Evolutionary conservation across 30 jellyfish, hydroid and myxozoan genomes (phyloP), one percentile per base, ranked within the genome.

Genomic region (Pseudorhiza aurosa): DNA sequence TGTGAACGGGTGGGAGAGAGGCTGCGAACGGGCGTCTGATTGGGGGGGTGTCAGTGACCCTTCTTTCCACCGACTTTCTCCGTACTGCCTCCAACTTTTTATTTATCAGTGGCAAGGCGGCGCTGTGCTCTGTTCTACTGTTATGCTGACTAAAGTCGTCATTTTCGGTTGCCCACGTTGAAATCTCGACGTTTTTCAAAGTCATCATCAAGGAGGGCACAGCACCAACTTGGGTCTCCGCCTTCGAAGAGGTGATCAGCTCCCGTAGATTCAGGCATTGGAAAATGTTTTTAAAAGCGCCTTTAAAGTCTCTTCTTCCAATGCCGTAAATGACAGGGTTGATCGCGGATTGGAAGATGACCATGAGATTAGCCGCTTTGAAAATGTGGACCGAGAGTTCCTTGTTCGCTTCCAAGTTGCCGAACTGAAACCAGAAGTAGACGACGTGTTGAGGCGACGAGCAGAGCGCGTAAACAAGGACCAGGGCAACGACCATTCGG

Each of bases 281-380:
- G 27, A 92, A 65, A 5, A 80, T 47, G 45, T 77, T 64, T 24
- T 72, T 87, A 65, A 94, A 85, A 5, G 97, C 96, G 9, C 79
- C 67, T 58, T 88, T 83, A 67, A 77, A 94, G 77, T 94, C 99
- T 19, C 58, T 55, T n/a, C 99, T 62, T 14, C 87, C 87, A 8
- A 87, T 94, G 42, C 99, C 99, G 27, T 94, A 94, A 0, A 94
- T 87, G 32, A 94, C 44, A 1, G 99, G 99, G 74, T 94, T 94
- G 56, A 94, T 78, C 15, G 97, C 89, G 31, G 97, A 91, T 44
- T 94, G 99, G 0, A 82, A 68, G 31, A 88, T 81, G 17, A 94
- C 76, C 56, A 87, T 96, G 10, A 87, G 77, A 60, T 94, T 94
- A 6, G 96, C 27, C 10, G 85, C 72, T 49, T 87, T 82, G 78